Conservation (phyloP, 2,888 invertebrate genomes). For the Romanomermis culicivorax region DNA sequence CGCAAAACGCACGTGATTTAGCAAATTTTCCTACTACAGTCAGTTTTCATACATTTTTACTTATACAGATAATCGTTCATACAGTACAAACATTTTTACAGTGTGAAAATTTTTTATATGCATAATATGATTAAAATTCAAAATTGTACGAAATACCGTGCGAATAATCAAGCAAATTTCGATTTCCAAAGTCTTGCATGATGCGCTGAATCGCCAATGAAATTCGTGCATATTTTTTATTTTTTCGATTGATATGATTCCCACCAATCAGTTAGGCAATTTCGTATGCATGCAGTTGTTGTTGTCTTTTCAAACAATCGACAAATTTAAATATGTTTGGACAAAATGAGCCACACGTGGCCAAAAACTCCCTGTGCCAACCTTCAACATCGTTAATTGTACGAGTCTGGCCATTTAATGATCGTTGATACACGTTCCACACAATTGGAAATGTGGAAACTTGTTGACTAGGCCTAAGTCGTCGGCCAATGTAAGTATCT, state of each 20-base stretch:
- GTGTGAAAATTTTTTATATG: too few relatives aligned
- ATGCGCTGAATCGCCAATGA: background rate
- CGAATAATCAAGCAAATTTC: background rate
- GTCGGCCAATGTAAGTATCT: background rate
- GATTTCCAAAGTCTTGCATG: background rate
- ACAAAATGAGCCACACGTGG: background rate
- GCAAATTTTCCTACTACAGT: too few relatives aligned
- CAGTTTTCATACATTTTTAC: too few relatives aligned
- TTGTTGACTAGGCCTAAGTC: background rate
- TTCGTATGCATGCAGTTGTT: background rate
- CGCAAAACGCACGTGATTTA: too few relatives aligned
- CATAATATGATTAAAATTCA: background rate
- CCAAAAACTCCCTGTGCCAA: background rate
- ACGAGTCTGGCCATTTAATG: background rate
- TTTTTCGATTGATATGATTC: background rate
- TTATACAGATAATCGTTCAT: too few relatives aligned
- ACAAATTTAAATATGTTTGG: background rate
- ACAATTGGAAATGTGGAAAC: background rate
- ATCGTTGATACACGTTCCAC: background rate
- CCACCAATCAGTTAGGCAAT: background rate
- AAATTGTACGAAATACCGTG: constrained; percentile 1
- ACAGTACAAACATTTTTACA: too few relatives aligned
- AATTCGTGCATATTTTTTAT: background rate
- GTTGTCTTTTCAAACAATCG: background rate
- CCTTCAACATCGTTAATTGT: constrained; percentile 1